These are phyloP conservation scores for Parthenolecanium corni DNA, from an alignment of 2,888 invertebrate species.

Conservation along the genomic window DNA sequence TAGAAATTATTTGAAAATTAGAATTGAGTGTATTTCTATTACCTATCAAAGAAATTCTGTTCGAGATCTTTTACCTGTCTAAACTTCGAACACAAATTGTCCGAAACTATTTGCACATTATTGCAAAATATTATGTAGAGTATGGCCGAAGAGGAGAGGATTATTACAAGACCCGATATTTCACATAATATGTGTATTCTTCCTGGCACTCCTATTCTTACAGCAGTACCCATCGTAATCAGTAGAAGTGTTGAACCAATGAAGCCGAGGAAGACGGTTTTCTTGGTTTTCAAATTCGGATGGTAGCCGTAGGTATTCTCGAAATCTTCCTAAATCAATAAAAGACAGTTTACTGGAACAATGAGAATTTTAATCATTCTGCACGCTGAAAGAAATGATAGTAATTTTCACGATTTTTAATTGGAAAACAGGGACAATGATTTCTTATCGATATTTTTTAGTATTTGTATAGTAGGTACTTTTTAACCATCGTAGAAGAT, in stretches of 20 bases:
- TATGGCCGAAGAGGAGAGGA: background rate
- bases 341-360: background rate
- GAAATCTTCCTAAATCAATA: background rate
- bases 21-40: background rate
- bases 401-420: too few relatives aligned
- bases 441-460: too few relatives aligned
- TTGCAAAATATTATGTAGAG: background rate
- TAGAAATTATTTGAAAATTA: background rate
- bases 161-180: background rate
- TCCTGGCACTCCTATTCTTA: background rate
- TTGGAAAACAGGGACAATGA: too few relatives aligned
- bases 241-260: background rate
- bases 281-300: slow-evolving; percentile 3
- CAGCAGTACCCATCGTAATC: background rate
- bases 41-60: background rate
- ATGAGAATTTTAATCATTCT: too few relatives aligned
- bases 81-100: background rate
- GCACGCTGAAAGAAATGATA: too few relatives aligned
- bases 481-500: too few relatives aligned
- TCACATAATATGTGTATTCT: background rate
- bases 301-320: background rate
- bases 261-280: background rate
- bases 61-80: background rate
- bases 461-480: too few relatives aligned
- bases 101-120: background rate